A percentile compares a stretch with the other conserved stretches of the same genome.
These are phyloP conservation scores for Sarcophilus harrisii DNA, from an alignment of 2,797 vertebrate species.

Conservation along the genomic window DNA sequence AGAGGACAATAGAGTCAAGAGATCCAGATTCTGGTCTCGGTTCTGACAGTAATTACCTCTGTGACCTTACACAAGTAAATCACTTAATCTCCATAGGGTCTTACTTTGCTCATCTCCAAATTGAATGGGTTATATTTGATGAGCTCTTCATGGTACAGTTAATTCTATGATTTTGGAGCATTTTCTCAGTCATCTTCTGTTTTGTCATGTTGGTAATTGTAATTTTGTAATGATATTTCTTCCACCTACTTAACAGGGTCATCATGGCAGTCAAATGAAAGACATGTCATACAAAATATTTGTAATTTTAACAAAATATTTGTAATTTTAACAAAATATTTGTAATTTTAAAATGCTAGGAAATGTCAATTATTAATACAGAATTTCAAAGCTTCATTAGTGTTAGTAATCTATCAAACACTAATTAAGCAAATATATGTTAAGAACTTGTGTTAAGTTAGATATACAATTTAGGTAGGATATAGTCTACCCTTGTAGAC, in stretches of 20 bases:
- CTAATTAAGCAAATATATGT: background rate
- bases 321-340: background rate
- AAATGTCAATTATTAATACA: background rate
- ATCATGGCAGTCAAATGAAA: background rate
- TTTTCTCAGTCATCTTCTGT: background rate
- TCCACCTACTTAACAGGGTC: background rate
- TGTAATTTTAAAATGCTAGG: background rate
- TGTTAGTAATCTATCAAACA: background rate
- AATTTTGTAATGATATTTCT: background rate
- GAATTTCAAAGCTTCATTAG: background rate
- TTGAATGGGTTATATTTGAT: background rate
- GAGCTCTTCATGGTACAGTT: background rate
- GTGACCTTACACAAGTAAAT: background rate
- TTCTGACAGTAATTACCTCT: background rate
- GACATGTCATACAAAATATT: background rate
- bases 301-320: background rate
- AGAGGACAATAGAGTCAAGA: background rate
- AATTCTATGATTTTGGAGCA: conserved; percentile 4
- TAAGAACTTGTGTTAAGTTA: background rate
- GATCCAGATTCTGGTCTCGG: too few species aligned
- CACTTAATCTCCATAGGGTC: background rate
- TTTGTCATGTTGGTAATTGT: background rate
- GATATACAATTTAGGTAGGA: background rate
- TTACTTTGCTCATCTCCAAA: background rate
- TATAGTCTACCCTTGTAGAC: background rate